Conservation (phyloP, 2,113 vertebrate species). For the Cynopterus brachyotis region DNA sequence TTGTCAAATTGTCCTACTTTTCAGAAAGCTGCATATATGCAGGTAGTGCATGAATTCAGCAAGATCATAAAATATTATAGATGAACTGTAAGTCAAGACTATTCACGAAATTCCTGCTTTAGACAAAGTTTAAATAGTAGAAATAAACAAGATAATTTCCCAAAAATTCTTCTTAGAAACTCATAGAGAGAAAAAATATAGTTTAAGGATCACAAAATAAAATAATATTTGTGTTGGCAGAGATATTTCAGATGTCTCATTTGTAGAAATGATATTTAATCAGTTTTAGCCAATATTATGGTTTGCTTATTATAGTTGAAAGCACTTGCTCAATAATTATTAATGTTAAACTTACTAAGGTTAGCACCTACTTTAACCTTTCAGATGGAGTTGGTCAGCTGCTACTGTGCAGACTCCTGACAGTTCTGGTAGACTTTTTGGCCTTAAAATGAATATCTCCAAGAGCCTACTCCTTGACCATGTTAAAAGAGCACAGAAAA, state of each 20-base stretch:
- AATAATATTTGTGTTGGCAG: background rate
- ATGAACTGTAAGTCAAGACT: background rate
- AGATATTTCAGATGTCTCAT: background rate
- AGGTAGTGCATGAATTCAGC: background rate
- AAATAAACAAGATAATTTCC: background rate
- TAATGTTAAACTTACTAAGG: background rate
- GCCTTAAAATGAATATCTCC: background rate
- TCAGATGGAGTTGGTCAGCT: background rate
- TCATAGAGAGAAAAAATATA: background rate
- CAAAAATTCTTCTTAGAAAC: constrained; percentile 3
- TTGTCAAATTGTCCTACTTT: background rate
- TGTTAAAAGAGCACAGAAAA: background rate
- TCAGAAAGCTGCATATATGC: constrained; percentile 1
- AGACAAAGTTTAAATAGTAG: background rate
- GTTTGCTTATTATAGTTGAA: background rate
- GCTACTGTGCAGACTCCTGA: background rate
- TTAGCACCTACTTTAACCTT: background rate
- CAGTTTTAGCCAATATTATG: background rate
- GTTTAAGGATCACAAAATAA: background rate
- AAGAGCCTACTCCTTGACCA: background rate
- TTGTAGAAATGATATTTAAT: background rate
- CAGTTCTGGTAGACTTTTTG: constrained; percentile 15
- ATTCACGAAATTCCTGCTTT: background rate
- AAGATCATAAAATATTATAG: background rate
- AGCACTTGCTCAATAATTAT: background rate